Evolutionary conservation across 2,888 invertebrate species (phyloP).

Genomic region (Eupithecia abbreviata): DNA sequence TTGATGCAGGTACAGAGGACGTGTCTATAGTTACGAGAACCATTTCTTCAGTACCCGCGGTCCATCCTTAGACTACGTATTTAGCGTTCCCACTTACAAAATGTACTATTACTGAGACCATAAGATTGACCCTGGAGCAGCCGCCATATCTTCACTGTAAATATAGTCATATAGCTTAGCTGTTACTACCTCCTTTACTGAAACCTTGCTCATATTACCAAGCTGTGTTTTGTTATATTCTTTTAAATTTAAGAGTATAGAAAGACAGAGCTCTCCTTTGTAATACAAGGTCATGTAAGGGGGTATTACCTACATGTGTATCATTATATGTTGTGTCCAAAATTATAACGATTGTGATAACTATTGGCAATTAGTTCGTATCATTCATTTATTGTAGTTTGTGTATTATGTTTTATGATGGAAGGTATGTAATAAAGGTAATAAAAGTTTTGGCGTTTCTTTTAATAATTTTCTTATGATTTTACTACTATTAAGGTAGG

Average conservation of each 20-base stretch:
- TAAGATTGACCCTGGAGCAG: slow-evolving; percentile 47
- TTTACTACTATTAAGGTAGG: neutral
- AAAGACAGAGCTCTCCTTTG: neutral
- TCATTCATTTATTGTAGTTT: slow-evolving; percentile 55
- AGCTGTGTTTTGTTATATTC: neutral
- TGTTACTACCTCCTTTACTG: neutral
- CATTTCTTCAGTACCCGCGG: slow-evolving; percentile 83
- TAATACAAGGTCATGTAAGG: neutral
- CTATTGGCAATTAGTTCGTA: slow-evolving; percentile 51
- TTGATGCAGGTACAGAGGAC: slow-evolving; percentile 83
- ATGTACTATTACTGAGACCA: slow-evolving; percentile 78
- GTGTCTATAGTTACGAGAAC: slow-evolving; percentile 82
- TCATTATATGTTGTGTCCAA: slow-evolving; percentile 75
- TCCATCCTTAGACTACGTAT: slow-evolving; percentile 78
- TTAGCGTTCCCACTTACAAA: slow-evolving; percentile 81
- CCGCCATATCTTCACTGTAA: slow-evolving; percentile 47
- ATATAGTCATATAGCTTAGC: slow-evolving; percentile 64
- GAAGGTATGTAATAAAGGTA: slow-evolving; percentile 69
- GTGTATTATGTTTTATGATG: slow-evolving; percentile 53
- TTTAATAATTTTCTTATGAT: slow-evolving; percentile 47
- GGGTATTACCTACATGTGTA: slow-evolving; percentile 52
- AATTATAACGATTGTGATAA: slow-evolving; percentile 77
- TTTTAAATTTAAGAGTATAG: neutral
- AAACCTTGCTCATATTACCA: neutral
- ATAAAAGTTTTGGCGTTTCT: slow-evolving; percentile 68